These are phyloP conservation scores for Coccyzus lansbergi DNA, from an alignment of 2,797 vertebrate genomes.

Conservation along the genomic window DNA sequence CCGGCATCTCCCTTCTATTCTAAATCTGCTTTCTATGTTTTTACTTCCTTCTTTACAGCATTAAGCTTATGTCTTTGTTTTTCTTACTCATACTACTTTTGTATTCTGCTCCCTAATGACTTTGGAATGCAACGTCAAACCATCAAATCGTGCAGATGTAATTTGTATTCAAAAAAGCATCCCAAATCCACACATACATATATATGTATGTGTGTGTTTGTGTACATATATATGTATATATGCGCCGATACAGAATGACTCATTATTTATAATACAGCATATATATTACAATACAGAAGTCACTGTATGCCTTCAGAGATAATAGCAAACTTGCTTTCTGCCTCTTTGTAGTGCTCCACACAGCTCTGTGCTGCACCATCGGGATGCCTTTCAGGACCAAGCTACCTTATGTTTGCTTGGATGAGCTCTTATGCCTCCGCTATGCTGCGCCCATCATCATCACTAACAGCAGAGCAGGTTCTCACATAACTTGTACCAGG, in stretches of 20 bases:
- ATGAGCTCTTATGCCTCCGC: not conserved
- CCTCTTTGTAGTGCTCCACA: not conserved
- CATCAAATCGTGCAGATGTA: not conserved
- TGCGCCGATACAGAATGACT: not conserved
- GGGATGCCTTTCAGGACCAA: not conserved
- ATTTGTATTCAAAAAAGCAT: slow-evolving; percentile 26
- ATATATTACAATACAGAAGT: slow-evolving; percentile 27
- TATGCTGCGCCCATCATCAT: not conserved
- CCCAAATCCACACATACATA: not conserved
- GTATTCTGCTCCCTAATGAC: not conserved
- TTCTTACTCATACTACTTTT: slow-evolving; percentile 24
- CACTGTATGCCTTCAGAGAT: slow-evolving; percentile 17
- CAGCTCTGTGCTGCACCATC: not conserved
- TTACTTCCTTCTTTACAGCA: not conserved
- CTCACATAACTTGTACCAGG: too few relatives aligned
- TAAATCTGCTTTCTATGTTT: not conserved
- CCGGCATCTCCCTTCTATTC: not conserved
- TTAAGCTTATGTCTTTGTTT: not conserved
- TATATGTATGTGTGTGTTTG: too few relatives aligned
- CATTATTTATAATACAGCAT: not conserved
- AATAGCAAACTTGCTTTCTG: slow-evolving; percentile 20
- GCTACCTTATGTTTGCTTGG: not conserved
- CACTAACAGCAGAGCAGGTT: too few relatives aligned
- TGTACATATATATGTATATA: not conserved
- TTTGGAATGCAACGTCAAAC: slow-evolving; percentile 9